These are phyloP conservation scores for Drosophila ercepeae DNA, from an alignment of 1,140 invertebrate genomes.

Conservation along the genomic window DNA sequence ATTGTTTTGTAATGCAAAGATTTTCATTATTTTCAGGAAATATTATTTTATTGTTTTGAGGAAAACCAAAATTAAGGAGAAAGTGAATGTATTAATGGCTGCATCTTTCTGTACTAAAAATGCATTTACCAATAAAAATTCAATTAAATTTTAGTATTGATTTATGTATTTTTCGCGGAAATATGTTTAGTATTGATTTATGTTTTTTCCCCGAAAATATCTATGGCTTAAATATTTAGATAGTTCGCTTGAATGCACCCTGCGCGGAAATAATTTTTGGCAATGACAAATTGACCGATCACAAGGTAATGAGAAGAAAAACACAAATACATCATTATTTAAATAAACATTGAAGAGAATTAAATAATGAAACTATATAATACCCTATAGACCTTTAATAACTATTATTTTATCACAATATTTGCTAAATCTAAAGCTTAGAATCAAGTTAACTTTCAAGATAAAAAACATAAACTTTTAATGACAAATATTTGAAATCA, in stretches of 20 bases:
- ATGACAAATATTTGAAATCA: neutral
- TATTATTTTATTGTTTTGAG: too few species aligned
- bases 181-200: slow-evolving; percentile 37
- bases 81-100: too few species aligned
- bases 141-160: too few species aligned
- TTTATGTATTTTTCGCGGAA: neutral
- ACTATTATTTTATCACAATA: too few species aligned
- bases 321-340: neutral
- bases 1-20: too few species aligned
- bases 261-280: slow-evolving; percentile 46
- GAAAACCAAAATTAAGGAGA: too few species aligned
- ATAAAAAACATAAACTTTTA: neutral
- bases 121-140: too few species aligned
- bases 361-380: neutral
- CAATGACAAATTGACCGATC: slow-evolving; percentile 48
- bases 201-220: slow-evolving; percentile 4
- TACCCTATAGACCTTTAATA: neutral
- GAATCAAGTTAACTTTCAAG: too few species aligned
- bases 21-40: too few species aligned
- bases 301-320: slow-evolving; percentile 24
- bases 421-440: too few species aligned
- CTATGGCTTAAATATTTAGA: neutral
- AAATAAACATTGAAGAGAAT: slow-evolving; percentile 7
- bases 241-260: neutral
- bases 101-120: too few species aligned